Base-by-base conservation (phyloP, 2,113 vertebrate species). In the Pseudorasbora parva region DNA sequence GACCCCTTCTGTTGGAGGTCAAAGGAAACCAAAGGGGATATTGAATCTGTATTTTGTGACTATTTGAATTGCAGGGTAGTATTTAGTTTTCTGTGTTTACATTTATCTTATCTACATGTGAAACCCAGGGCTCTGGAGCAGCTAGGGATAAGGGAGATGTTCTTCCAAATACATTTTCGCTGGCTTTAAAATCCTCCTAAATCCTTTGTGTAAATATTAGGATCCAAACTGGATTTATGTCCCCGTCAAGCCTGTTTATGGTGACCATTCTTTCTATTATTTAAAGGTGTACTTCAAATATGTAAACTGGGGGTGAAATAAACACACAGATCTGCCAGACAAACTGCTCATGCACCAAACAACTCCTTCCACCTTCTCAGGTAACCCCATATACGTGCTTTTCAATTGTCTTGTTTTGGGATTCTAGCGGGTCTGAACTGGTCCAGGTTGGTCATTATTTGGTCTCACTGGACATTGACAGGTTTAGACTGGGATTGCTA, bases 211-310 rank as follows among this genome's bases (percentile, higher is more conserved):
- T 23, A 64, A 68, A 75, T 10, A 72, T 51, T 0, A 85, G 75
- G 25, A 83, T 83, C 23, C 57, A 78, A 75, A 81, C 76, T 85
- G 85, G 85, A 85, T 88, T 74, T 30, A 56, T 71, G 74, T 85
- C 86, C 89, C 85, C 89, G 86, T 86, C 82, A 87, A 88, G 90
- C 88, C 86, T 90, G 83, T 90, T 91, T 91, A 89, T 85, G 87
- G 87, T 88, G 89, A 91, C 88, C 88, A 86, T 86, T 90, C 88
- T 81, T 86, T 86, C 81, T 85, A 78, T 25, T 86, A 85, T 87
- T 91, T 82, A 90, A 86, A 88, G 85, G 68, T 84, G 87, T 75
- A 82, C 82, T 79, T 84, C 60, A 87, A 85, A 88, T 89, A 90
- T 66, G 77, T 37, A 88, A 89, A 82, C 81, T 79, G 11, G 79